These are phyloP conservation scores for Poecilia velifera DNA, from an alignment of 2,797 vertebrate genomes.

Conservation along the genomic window DNA sequence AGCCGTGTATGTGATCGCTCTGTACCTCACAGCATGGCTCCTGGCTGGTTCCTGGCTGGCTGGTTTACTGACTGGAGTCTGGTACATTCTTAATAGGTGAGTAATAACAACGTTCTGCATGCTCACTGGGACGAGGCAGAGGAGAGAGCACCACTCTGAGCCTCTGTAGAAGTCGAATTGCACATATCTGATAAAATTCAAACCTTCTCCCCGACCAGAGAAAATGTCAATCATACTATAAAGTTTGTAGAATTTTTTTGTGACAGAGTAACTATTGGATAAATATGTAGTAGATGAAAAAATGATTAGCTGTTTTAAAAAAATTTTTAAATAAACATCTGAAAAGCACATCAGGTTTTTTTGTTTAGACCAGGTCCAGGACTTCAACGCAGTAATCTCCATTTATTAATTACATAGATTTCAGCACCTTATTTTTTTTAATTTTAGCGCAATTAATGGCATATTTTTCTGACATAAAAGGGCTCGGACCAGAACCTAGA, in stretches of 20 bases:
- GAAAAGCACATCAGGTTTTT: not conserved
- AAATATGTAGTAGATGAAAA: not conserved
- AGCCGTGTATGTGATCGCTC: conserved; percentile 90
- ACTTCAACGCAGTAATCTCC: too few relatives aligned
- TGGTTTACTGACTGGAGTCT: conserved; percentile 87
- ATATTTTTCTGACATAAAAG: too few relatives aligned
- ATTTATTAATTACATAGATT: too few relatives aligned
- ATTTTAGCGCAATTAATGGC: too few relatives aligned
- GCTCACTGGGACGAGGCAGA: not conserved
- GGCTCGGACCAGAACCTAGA: too few relatives aligned
- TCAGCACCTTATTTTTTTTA: too few relatives aligned
- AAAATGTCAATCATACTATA: not conserved
- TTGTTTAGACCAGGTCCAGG: not conserved
- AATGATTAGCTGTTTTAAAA: not conserved
- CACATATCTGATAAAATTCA: too few relatives aligned
- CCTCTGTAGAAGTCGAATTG: not conserved
- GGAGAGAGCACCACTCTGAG: not conserved
- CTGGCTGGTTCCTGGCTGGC: conserved; percentile 95
- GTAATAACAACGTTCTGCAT: conserved; percentile 9
- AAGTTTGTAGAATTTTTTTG: not conserved
- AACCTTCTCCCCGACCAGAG: not conserved
- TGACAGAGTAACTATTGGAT: not conserved
- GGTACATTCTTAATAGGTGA: conserved; percentile 96
- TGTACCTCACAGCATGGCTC: conserved; percentile 95
- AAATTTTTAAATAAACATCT: not conserved